Evolutionary conservation across 1,140 invertebrate genomes (phyloP).

Genomic region (Drosophila mayri): DNA sequence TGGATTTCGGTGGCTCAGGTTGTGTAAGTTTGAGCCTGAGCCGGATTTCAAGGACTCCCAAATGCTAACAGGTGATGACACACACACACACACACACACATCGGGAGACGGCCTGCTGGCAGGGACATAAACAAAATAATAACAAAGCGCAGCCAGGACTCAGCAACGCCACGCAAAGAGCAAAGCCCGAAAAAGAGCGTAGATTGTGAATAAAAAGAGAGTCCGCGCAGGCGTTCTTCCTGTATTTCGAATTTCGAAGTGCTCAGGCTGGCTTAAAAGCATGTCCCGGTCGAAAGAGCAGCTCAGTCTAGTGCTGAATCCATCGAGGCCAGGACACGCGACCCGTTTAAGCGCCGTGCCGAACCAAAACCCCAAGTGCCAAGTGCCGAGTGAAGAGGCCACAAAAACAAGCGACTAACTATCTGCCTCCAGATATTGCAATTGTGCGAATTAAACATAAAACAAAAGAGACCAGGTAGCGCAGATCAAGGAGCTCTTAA

Average conservation of each 20-base stretch:
- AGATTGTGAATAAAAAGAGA: neutral
- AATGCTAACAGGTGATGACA: constrained; percentile 84
- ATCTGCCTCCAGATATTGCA: constrained; percentile 26
- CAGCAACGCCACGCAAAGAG: constrained; percentile 47
- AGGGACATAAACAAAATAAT: constrained; percentile 77
- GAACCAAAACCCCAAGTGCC: constrained; percentile 43
- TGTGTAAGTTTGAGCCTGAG: constrained; percentile 46
- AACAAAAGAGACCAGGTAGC: constrained; percentile 27
- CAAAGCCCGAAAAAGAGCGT: constrained; percentile 12
- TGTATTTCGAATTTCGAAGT: constrained; percentile 53
- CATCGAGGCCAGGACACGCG: constrained; percentile 72
- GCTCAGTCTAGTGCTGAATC: constrained; percentile 81
- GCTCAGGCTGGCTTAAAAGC: constrained; percentile 58
- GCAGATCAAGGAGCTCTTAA: constrained; percentile 13
- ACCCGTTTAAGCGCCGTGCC: constrained; percentile 13
- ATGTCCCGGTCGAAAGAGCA: constrained; percentile 65
- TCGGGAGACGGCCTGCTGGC: constrained; percentile 22
- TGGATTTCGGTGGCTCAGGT: constrained; percentile 47
- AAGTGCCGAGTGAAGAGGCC: constrained; percentile 53
- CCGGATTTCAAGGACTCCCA: constrained; percentile 74
- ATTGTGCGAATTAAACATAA: constrained; percentile 37
- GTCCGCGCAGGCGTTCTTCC: constrained; percentile 44
- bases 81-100: constrained; percentile 39
- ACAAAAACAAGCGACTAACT: constrained; percentile 32
- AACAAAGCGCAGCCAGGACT: constrained; percentile 63